Evolutionary conservation across 2,888 invertebrate genomes (phyloP), one percentile per base, ranked within the genome.

Genomic region (Gonocerus acuteangulatus): DNA sequence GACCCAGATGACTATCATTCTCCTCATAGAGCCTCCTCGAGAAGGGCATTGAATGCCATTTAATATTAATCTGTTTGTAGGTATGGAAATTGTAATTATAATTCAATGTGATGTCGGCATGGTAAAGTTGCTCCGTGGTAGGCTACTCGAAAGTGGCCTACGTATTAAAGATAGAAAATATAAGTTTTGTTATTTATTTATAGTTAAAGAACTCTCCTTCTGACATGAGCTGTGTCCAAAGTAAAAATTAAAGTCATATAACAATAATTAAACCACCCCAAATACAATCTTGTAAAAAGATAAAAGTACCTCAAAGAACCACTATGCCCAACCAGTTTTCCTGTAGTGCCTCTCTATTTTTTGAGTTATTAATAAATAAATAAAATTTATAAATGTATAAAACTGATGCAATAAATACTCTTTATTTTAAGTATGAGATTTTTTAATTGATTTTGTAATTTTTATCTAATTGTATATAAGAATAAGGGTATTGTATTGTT

Each of bases 11-110:
- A 75, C 61, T 75, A 77, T 62, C 75, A 75, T 62, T 72, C 76
- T 19, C 76, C 76, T 68, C 80, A 82, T 74, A 81, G 80, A 65
- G 78, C 83, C 44, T 82, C 71, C 16, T 71, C 85, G 69, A 79
- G 85, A 65, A 80, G 86, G 71, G 83, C 84, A 69, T 81, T 85
- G 70, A 86, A 86, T 76, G 86, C 85, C 74, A 85, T 86, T 75
- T 86, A 85, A 82, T 79, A 76, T 48, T 48, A 48, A 61, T 59
- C 51, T 51, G 56, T 49, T 39, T 48, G 32, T 45, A 56, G 59
- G 62, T 54, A 32, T 44, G 32, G 23, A 44, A 47, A 54, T 56
- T 62, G 48, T 61, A 59, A 42, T 49, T 45, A 44, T 61, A 48
- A 57, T 47, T 48, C 42, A 6, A 48, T 18, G 18, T 11, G 48